These are phyloP conservation scores for Noctua comes DNA, from an alignment of 2,888 invertebrate species.

Conservation along the genomic window DNA sequence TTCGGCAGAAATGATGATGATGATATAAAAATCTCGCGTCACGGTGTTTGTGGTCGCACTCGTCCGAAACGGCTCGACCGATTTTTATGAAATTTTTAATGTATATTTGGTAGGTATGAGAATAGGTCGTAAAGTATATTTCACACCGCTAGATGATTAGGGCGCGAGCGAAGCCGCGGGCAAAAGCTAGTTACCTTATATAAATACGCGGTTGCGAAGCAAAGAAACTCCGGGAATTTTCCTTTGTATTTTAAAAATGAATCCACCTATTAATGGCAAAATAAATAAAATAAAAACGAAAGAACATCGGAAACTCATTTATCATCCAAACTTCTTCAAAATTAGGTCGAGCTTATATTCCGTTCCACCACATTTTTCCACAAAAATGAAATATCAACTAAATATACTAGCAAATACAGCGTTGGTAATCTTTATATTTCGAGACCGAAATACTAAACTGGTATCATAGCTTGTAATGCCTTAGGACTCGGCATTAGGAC, in stretches of 20 bases:
- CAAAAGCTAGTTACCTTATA: not conserved
- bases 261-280: not conserved
- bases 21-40: no score
- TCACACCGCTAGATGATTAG: no score
- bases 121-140: no score
- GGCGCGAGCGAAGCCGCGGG: no score
- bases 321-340: not conserved
- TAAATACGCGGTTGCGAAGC: not conserved
- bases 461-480: slow-evolving; percentile 14
- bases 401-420: not conserved
- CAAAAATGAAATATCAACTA: not conserved
- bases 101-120: no score
- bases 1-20: no score
- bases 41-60: no score
- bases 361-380: not conserved
- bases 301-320: slow-evolving; percentile 9
- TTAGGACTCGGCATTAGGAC: slow-evolving; percentile 11
- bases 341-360: not conserved
- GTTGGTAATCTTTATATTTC: not conserved
- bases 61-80: no score
- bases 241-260: not conserved
- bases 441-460: not conserved
- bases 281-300: not conserved
- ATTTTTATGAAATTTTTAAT: no score
- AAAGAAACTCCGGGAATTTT: not conserved